Conservation (phyloP, 1,140 invertebrate species). For the Conus betulinus region DNA sequence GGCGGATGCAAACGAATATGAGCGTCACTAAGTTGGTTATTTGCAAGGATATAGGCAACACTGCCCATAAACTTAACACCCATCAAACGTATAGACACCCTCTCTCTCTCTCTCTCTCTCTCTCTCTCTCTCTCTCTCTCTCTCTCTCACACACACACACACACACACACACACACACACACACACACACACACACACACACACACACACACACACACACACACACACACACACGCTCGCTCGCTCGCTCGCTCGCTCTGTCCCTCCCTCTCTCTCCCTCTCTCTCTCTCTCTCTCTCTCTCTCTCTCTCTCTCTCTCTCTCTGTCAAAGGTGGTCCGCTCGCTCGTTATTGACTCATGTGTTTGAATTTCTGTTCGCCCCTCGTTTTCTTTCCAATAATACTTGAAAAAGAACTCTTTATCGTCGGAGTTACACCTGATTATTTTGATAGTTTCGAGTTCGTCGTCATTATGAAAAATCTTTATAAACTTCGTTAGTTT, state of each 20-base stretch:
- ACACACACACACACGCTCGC: no score
- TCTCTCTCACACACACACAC: no score
- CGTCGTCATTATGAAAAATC: neutral
- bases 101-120: neutral
- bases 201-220: no score
- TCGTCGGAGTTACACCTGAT: neutral
- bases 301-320: conserved; percentile 13
- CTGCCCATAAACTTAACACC: no score
- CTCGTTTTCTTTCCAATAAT: neutral
- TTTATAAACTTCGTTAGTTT: conserved; percentile 8
- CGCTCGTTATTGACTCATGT: neutral
- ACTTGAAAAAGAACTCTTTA: neutral
- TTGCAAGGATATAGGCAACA: no score
- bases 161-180: no score
- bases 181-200: no score
- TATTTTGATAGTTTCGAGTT: neutral
- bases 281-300: conserved; percentile 19
- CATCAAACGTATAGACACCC: neutral
- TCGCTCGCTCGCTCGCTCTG: no score
- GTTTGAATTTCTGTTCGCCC: neutral
- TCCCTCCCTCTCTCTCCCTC: conserved; percentile 16
- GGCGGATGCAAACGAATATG: no score
- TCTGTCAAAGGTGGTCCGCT: neutral
- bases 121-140: conserved; percentile 12
- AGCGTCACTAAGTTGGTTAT: no score